These are phyloP conservation scores for Lucifuga dentata DNA, from an alignment of 2,113 vertebrate species.

Conservation along the genomic window DNA sequence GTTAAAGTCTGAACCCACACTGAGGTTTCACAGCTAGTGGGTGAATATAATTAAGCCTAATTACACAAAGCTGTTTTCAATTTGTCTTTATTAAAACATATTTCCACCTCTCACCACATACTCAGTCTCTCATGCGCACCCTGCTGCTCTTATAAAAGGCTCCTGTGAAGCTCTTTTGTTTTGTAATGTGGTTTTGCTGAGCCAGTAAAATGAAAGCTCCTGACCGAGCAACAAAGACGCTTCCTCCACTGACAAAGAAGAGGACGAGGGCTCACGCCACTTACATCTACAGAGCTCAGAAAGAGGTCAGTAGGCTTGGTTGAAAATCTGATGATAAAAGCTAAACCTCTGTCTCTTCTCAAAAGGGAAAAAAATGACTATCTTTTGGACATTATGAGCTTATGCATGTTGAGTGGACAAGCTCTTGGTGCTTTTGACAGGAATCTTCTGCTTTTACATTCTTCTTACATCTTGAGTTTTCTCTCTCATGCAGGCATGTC, in stretches of 20 bases:
- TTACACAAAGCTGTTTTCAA: conserved; percentile 66
- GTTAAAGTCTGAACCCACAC: conserved; percentile 11
- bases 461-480: no score
- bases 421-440: no score
- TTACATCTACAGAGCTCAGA: conserved; percentile 64
- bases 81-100: conserved; percentile 53
- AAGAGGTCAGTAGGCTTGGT: conserved; percentile 60
- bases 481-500: conserved; percentile 35
- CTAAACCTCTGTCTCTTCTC: not conserved
- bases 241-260: conserved; percentile 16
- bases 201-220: conserved; percentile 63
- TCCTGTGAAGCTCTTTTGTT: not conserved
- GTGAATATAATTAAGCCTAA: conserved; percentile 62
- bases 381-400: no score
- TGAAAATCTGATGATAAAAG: no score
- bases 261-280: conserved; percentile 17
- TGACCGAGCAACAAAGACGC: not conserved
- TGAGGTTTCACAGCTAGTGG: conserved; percentile 36
- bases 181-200: not conserved
- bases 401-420: no score
- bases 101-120: not conserved
- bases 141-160: not conserved
- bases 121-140: not conserved
- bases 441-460: no score
- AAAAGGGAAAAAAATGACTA: no score